Conservation (phyloP, 2,888 invertebrate species). For the Melanostoma mellinum region DNA sequence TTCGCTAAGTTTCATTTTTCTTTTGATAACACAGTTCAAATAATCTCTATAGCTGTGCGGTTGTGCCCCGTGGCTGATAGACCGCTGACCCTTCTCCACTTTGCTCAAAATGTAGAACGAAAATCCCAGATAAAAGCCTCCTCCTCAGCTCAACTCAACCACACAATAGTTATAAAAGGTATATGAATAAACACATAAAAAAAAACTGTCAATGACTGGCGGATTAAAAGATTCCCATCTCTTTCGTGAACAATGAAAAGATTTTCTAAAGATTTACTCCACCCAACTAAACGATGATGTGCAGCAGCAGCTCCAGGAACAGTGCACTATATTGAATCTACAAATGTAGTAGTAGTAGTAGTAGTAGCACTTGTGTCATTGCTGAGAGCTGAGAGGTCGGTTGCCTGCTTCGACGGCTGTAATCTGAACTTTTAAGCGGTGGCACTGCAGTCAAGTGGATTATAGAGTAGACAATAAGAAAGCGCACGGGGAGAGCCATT, state of each 20-base stretch:
- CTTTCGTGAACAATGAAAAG: slow-evolving; percentile 39
- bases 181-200: slow-evolving; percentile 18
- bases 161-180: slow-evolving; percentile 19
- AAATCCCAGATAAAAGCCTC: slow-evolving; percentile 54
- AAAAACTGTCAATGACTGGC: slow-evolving; percentile 57
- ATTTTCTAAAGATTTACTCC: slow-evolving; percentile 44
- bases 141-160: slow-evolving; percentile 12
- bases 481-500: slow-evolving; percentile 32
- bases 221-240: slow-evolving; percentile 63
- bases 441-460: slow-evolving; percentile 66
- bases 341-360: slow-evolving; percentile 36
- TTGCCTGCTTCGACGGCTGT: slow-evolving; percentile 62
- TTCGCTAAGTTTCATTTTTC: slow-evolving; percentile 24
- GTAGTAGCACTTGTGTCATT: slow-evolving; percentile 55
- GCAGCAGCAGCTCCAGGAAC: slow-evolving; percentile 11
- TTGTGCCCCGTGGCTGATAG: slow-evolving; percentile 36
- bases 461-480: slow-evolving; percentile 62
- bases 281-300: slow-evolving; percentile 24
- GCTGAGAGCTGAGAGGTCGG: slow-evolving; percentile 60
- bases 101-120: slow-evolving; percentile 40
- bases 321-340: slow-evolving; percentile 16
- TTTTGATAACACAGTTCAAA: slow-evolving; percentile 33
- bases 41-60: slow-evolving; percentile 15
- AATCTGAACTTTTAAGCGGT: slow-evolving; percentile 66
- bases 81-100: slow-evolving; percentile 47